Evolutionary conservation across 1,140 invertebrate genomes (phyloP), one percentile per base, ranked within the genome.

Genomic region (Coptotermes formosanus): DNA sequence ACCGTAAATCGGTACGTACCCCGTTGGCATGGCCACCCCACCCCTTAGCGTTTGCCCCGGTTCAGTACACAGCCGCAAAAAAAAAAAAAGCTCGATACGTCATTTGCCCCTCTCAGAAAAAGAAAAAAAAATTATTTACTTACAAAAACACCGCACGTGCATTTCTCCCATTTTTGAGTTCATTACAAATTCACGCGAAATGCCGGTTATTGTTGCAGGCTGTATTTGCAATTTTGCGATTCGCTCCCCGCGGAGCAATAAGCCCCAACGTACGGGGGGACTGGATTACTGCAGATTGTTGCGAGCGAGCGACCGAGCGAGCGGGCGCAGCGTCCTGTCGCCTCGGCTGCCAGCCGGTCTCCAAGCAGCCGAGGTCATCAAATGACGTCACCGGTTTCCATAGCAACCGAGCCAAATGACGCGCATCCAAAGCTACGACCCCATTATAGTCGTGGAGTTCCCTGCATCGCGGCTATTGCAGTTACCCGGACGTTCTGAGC

Each of bases 321-420:
- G 52, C 38, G 16, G 4, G 52, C 64, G 64, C 64, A 30, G 64
- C 0, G 59, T n/a, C 59, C 21, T 64, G 64, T 30, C 64, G 64
- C 64, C 25, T 14, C 64, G 64, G 25, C 64, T 14, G 64, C 25
- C 19, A 30, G 64, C 64, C 25, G 64, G 64, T 75, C 64, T 75
- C 64, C 64, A 75, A 75, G 64, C 64, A 75, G 64, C 64, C 64
- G 64, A 75, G 64, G 64, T 75, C 64, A 75, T 75, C 64, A 75
- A 30, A 75, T 75, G 64, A 75, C 64, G 64, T 75, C 64, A 75
- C 64, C 64, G 9, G 64, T 75, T 75, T 30, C 64, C 64, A 75
- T 75, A 75, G 64, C 64, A 75, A 75, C 64, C 64, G 64, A 30
- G 64, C 64, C 64, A 75, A 75, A 75, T 75, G 64, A 75, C 64